Evolutionary conservation across 2,888 invertebrate genomes (phyloP), one percentile per base, ranked within the genome.

Genomic region (Lasioglossum morio): DNA sequence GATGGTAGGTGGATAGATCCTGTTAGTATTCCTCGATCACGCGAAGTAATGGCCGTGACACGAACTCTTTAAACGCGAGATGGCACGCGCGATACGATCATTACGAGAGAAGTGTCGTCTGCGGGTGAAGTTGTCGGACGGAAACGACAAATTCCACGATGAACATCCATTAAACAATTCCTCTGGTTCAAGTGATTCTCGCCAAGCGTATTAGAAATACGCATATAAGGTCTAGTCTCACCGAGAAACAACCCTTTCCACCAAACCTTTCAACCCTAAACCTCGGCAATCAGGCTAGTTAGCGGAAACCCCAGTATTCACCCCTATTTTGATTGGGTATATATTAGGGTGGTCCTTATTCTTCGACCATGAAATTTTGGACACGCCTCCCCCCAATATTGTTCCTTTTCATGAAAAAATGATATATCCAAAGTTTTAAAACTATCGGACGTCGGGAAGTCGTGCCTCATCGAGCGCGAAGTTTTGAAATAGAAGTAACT

Each of bases 41-140:
- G n/a, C 37, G 19, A 37, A 72, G 60, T 14, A 14, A 72, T 16
- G 89, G n/a, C 90, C 91, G 60, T 90, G 89, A 89, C 89, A 88
- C 76, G 82, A 79, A 79, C 89, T 63, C 66, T 80, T 63, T 19
- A 72, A 81, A 40, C 66, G 30, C 57, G 72, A 75, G 63, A 82
- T 72, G 69, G 63, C 53, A 46, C 73, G 70, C 69, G 73, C 40
- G 23, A 46, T 60, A 60, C 77, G 69, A 40, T 27, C 69, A 79
- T 82, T 40, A 53, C 5, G 74, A 77, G 60, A 78, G 60, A 78
- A 34, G 43, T 23, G 57, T 8, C 10, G 12, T n/a, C 12, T n/a
- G n/a, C 14, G 16, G 66, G 73, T 19, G 16, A 43, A 43, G 43
- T 72, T 27, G 34, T 40, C 16, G 16, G 46, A 69, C 60, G 80